Evolutionary conservation across 1,140 invertebrate species (phyloP), one percentile per base, ranked within the genome.

Genomic region (Ostrea edulis): DNA sequence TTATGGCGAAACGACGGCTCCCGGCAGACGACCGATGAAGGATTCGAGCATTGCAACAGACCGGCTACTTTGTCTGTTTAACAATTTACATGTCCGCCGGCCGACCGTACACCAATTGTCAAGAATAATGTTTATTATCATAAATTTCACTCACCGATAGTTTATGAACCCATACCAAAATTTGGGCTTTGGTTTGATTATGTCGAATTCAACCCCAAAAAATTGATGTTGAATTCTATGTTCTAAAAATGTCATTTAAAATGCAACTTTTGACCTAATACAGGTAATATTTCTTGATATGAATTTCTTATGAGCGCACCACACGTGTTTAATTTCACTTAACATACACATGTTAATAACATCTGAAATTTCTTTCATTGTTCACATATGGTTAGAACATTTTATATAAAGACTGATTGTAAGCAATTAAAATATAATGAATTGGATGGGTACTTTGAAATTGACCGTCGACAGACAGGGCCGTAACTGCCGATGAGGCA

Each of bases 21-120:
- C 12, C 68, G 68, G 68, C 68, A 77, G 68, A 77, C 68, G 68
- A 25, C 25, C 68, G 68, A 77, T 77, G 68, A 77, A 77, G 68
- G 68, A 77, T 77, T 77, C 68, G 68, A 77, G 68, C 68, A 77
- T 77, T 35, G 25, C 25, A 77, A 77, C 68, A 77, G 68, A 35
- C 68, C 25, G 68, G 68, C 12, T 77, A 77, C 68, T 77, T 77
- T 77, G 68, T 77, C 68, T 77, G 68, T 35, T 35, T 77, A 35
- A 77, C 29, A 77, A 77, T 77, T 77, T 77, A 77, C 68, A 77
- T 77, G 68, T 77, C 68, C 68, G 68, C 68, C 68, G 68, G 68
- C 68, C 68, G 68, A 14, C 68, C 68, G 68, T 77, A 77, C 22
- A 35, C 68, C 68, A 25, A 25, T 77, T 77, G 68, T 29, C 8